Evolutionary conservation across 2,888 invertebrate species (phyloP).

Genomic region (Pocota personata): DNA sequence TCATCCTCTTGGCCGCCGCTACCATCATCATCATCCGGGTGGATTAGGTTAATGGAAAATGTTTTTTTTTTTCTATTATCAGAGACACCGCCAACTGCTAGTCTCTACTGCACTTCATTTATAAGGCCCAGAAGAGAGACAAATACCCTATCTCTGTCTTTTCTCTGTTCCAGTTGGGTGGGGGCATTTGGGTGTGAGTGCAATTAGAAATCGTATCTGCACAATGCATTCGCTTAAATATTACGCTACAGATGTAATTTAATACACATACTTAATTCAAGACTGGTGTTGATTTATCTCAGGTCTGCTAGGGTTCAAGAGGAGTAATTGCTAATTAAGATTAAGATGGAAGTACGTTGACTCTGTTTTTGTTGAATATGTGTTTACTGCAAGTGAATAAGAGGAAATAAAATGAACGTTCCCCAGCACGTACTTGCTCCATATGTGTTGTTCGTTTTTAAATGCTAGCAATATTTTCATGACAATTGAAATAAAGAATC

Average conservation of each 20-base stretch:
- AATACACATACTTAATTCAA: background rate
- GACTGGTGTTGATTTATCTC: background rate
- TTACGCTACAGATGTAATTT: background rate
- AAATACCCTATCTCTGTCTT: background rate
- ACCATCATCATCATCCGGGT: constrained; percentile 37
- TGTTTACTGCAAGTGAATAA: background rate
- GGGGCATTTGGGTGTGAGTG: background rate
- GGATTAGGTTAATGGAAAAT: constrained; percentile 60
- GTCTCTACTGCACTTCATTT: constrained; percentile 16
- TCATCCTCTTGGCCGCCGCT: background rate
- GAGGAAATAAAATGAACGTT: no score
- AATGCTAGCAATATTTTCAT: no score
- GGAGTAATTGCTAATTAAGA: constrained; percentile 5
- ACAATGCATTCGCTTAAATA: background rate
- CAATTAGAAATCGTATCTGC: constrained; percentile 41
- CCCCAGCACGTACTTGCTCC: no score
- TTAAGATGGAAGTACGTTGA: constrained; percentile 15
- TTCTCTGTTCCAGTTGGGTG: background rate
- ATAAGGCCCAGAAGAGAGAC: background rate
- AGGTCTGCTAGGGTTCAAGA: background rate
- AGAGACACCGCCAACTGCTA: constrained; percentile 1
- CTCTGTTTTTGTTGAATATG: background rate
- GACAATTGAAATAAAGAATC: no score
- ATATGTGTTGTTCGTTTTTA: no score
- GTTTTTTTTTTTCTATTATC: constrained; percentile 36